Evolutionary conservation across 2,113 vertebrate genomes (phyloP).

Genomic region (Etheostoma cragini): DNA sequence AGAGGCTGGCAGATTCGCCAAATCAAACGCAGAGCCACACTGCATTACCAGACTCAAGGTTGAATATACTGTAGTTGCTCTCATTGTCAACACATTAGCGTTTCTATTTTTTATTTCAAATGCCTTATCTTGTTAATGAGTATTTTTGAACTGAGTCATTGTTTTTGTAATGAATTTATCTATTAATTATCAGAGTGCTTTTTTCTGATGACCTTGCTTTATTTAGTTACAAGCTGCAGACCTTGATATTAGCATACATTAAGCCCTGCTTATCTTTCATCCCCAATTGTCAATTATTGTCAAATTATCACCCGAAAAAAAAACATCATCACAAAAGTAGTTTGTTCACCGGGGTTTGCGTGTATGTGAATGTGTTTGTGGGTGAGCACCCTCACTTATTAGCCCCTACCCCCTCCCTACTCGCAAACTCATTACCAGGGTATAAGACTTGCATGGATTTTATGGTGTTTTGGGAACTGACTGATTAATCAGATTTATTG

Average conservation of each 20-base stretch:
- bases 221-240: slow-evolving; percentile 73
- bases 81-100: slow-evolving; percentile 58
- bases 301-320: slow-evolving; percentile 67
- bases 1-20: slow-evolving; percentile 47
- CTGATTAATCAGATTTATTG: slow-evolving; percentile 86
- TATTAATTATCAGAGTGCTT: slow-evolving; percentile 71
- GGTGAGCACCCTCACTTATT: slow-evolving; percentile 67
- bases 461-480: slow-evolving; percentile 85
- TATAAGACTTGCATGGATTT: slow-evolving; percentile 82
- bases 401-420: slow-evolving; percentile 59
- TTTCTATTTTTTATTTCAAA: slow-evolving; percentile 71
- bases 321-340: slow-evolving; percentile 13
- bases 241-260: slow-evolving; percentile 80
- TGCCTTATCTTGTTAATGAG: slow-evolving; percentile 73
- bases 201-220: slow-evolving; percentile 78
- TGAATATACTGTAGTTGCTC: slow-evolving; percentile 28
- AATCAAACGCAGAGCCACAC: slow-evolving; percentile 45
- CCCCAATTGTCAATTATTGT: slow-evolving; percentile 71
- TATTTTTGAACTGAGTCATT: slow-evolving; percentile 70
- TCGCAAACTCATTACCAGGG: slow-evolving; percentile 80
- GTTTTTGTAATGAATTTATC: slow-evolving; percentile 76
- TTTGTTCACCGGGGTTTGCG: slow-evolving; percentile 22
- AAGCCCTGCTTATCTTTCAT: slow-evolving; percentile 78
- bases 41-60: slow-evolving; percentile 42
- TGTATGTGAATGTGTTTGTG: slow-evolving; percentile 56